phyloP scores from a whole-genome alignment of 2,113 vertebrate species.

The Megaceryle maxima region DNA sequence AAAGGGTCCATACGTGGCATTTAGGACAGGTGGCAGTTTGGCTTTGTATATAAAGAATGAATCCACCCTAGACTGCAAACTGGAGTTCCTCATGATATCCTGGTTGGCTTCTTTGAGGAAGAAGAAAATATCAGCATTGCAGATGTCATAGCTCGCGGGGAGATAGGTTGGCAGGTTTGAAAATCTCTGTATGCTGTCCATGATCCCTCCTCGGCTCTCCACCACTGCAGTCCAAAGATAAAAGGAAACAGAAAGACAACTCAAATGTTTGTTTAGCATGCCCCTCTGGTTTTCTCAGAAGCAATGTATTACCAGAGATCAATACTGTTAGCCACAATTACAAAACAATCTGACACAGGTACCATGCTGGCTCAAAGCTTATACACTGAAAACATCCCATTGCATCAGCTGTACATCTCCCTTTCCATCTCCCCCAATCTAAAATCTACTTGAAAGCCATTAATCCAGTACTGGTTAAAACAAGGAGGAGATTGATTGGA shows the following conservation, averaged over 20 bases:
- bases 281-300: not conserved
- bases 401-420: not conserved
- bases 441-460: not conserved
- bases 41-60: slow-evolving; percentile 87
- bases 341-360: not conserved
- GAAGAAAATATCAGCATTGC: slow-evolving; percentile 81
- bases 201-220: slow-evolving; percentile 71
- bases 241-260: slow-evolving; percentile 7
- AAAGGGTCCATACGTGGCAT: slow-evolving; percentile 90
- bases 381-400: not conserved
- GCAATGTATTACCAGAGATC: not conserved
- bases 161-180: slow-evolving; percentile 88
- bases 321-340: not conserved
- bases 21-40: slow-evolving; percentile 78
- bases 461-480: not conserved
- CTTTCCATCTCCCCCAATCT: not conserved
- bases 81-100: slow-evolving; percentile 91
- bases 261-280: not conserved
- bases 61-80: slow-evolving; percentile 86
- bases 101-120: slow-evolving; percentile 93
- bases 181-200: slow-evolving; percentile 81
- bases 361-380: not conserved
- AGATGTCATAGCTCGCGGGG: slow-evolving; percentile 81
- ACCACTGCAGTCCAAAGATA: slow-evolving; percentile 70
- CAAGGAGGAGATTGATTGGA: not conserved